Conservation (phyloP, 2,888 invertebrate species). For the Asteroscopus sphinx region DNA sequence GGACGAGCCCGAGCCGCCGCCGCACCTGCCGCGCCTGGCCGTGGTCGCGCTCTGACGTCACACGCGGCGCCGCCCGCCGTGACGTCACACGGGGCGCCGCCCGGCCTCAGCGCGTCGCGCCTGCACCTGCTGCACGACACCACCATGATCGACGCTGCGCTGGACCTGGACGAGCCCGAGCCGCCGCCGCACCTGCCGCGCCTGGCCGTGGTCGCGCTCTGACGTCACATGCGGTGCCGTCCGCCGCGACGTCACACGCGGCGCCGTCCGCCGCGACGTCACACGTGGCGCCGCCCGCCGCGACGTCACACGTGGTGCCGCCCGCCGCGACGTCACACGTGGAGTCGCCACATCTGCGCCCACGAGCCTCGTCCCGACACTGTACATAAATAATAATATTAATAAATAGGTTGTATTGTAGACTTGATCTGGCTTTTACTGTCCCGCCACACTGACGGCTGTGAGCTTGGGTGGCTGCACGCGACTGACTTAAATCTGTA, state of each 20-base stretch:
- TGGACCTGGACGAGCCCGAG: constrained; percentile 94
- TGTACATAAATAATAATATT: no score
- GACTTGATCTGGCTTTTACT: no score
- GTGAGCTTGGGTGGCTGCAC: no score
- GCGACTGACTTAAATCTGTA: no score
- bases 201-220: constrained; percentile 92
- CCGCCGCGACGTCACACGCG: constrained; percentile 61
- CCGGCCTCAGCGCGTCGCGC: constrained; percentile 91
- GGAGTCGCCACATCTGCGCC: no score
- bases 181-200: constrained; percentile 6
- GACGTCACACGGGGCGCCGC: constrained; percentile 27
- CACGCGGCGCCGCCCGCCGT: constrained; percentile 67
- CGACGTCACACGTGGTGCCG: constrained; percentile 15
- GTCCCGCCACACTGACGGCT: no score
- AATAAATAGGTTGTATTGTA: no score
- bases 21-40: constrained; percentile 59
- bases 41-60: no score
- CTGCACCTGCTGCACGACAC: constrained; percentile 95
- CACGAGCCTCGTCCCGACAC: no score
- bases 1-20: constrained; percentile 93
- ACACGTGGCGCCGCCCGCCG: no score
- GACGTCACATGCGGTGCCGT: constrained; percentile 74
- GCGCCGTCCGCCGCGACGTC: constrained; percentile 43
- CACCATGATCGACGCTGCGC: constrained; percentile 97
- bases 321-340: no score